Evolutionary conservation across 2,888 invertebrate species (phyloP), one percentile per base, ranked within the genome.

Genomic region (Erannis defoliaria): DNA sequence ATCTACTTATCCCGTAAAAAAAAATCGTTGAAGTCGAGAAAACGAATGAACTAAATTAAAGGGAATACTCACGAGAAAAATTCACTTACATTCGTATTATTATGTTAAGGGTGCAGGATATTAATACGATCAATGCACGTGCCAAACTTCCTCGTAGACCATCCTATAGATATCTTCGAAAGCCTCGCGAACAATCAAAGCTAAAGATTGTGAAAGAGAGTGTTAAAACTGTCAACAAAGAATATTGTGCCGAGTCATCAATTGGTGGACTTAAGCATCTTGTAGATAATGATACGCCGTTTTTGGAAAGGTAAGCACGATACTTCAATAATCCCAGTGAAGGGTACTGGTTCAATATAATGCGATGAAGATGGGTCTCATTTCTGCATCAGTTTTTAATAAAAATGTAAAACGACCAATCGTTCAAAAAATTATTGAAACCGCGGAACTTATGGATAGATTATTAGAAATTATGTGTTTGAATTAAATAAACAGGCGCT

Each of bases 211-310:
- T 89, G 1, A 85, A 81, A 66, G 78, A 82, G 29, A 89, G 90
- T 62, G 10, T 90, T 8, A 88, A 82, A 67, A 72, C 75, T 1
- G 77, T 93, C 23, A 81, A 82, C 64, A 90, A 78, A 70, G 85
- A 91, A 63, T 93, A 93, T 74, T 93, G 93, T 56, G 73, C 81
- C 12, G 91, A 93, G 67, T 92, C 93, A 8, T 93, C 93, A 1
- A 92, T 93, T 37, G 85, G 88, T 64, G 93, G 93, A 1, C 82
- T 93, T 4, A 91, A 91, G 60, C 89, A 93, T 70, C 79, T 93
- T 2, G 93, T 92, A 16, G 80, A 86, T 67, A 81, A 83, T 9
- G 83, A 82, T 31, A 86, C 87, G 37, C 74, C 90, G 18, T 78
- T 74, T 40, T 72, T 88, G 59, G 93, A 93, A 82, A 89, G 88